Evolutionary conservation across 2,888 invertebrate genomes (phyloP), one percentile per base, ranked within the genome.

Genomic region (Xylota sylvarum): DNA sequence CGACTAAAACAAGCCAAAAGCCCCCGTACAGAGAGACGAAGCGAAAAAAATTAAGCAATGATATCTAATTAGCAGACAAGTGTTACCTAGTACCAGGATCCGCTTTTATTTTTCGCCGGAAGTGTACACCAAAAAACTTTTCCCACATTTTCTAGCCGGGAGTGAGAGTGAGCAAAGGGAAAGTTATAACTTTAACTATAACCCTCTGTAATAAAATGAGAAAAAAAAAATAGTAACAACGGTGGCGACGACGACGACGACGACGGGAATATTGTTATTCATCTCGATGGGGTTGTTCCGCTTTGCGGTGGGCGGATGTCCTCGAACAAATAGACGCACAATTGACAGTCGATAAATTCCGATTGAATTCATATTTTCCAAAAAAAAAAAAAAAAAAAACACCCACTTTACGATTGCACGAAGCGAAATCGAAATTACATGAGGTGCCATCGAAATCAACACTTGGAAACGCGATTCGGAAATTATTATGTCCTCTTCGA

Each of bases 81-180:
- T 91, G 90, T 91, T 90, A 92, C 90, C 91, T 90, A 90, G 92
- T 92, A 90, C 92, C 92, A 91, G 92, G 91, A 83, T 88, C 87
- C 85, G 88, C 79, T 88, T 88, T 88, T 88, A 88, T 88, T 80
- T 84, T 88, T 81, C 82, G 37, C 88, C 88, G 88, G 88, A 88
- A 88, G 82, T 88, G 87, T 90, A 91, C 90, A 89, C 88, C 89
- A 88, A 91, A 90, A 91, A 90, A 89, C 90, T 89, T 91, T 90
- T 88, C 82, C 62, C 72, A 43, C 72, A 70, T 48, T 67, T 23
- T 23, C 23, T 23, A 65, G 43, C 70, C 74, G 5, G 55, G n/a
- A 19, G 10, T 19, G 70, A 30, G 50, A 7, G 43, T 37, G 50
- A 50, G 55, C 10, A 23, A n/a, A 30, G 55, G 32, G 23, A 64